phyloP scores from a whole-genome alignment of 2,888 invertebrate genomes.

The Leptinotarsa haldemani region DNA sequence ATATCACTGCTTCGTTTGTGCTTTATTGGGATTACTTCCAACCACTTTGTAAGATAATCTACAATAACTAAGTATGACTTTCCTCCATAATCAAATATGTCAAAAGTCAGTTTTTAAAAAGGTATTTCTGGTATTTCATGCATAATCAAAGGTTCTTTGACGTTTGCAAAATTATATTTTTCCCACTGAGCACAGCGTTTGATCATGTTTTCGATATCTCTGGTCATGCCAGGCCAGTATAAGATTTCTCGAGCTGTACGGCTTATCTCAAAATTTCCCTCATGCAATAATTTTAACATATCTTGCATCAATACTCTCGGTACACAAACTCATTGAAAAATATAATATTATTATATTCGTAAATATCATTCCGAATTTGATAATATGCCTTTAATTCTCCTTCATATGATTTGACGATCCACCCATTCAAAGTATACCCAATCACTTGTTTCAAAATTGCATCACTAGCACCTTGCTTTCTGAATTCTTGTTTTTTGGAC shows the following conservation, averaged over 20 bases:
- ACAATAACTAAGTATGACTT: conserved; percentile 29
- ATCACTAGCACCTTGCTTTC: conserved; percentile 12
- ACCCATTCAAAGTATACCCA: conserved; percentile 7
- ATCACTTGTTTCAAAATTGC: conserved; percentile 14
- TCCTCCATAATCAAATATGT: conserved; percentile 25
- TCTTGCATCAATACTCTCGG: conserved; percentile 22
- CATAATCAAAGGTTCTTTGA: conserved; percentile 32
- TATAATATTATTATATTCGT: conserved; percentile 17
- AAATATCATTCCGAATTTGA: conserved; percentile 23
- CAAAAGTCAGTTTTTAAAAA: conserved; percentile 28
- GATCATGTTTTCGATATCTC: conserved; percentile 34
- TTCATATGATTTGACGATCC: conserved; percentile 9
- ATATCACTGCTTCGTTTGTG: conserved; percentile 3
- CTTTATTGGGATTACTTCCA: conserved; percentile 24
- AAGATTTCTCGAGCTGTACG: conserved; percentile 30
- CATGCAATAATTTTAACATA: conserved; percentile 26
- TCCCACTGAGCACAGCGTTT: conserved; percentile 28
- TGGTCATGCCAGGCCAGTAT: conserved; percentile 35
- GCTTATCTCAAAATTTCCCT: conserved; percentile 28
- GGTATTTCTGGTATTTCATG: conserved; percentile 27
- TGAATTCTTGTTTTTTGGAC: conserved; percentile 20
- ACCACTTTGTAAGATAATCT: conserved; percentile 31
- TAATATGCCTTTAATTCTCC: conserved; percentile 26
- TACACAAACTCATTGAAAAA: conserved; percentile 30
- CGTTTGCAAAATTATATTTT: conserved; percentile 33